phyloP scores from a whole-genome alignment of 1,140 invertebrate species.

The Drosophila willistoni region DNA sequence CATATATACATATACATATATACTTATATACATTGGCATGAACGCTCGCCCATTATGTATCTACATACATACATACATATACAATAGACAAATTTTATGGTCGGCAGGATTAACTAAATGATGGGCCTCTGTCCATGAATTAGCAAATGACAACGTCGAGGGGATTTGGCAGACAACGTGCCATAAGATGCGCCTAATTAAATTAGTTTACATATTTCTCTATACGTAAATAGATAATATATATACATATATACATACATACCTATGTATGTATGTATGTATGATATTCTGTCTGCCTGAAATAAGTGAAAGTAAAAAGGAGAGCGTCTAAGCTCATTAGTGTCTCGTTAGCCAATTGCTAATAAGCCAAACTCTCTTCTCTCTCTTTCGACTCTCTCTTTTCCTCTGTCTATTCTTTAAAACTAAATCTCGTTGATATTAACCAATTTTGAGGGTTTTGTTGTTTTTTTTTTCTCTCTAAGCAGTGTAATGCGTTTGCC shows the following conservation, averaged over 20 bases:
- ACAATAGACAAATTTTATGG: neutral
- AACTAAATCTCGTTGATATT: too few relatives aligned
- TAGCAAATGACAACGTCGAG: neutral
- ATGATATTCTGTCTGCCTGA: constrained; percentile 26
- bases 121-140: constrained; percentile 24
- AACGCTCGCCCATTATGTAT: neutral
- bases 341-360: neutral
- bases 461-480: too few relatives aligned
- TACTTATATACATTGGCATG: neutral
- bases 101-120: constrained; percentile 53
- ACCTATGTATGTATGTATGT: constrained; percentile 16
- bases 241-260: constrained; percentile 2
- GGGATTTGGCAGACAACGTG: constrained; percentile 54
- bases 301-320: neutral
- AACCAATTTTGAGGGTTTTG: too few relatives aligned
- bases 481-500: too few relatives aligned
- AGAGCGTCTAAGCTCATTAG: neutral
- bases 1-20: neutral
- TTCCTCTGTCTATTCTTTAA: too few relatives aligned
- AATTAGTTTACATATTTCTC: constrained; percentile 38
- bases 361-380: too few relatives aligned
- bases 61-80: neutral
- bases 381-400: too few relatives aligned
- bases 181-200: constrained; percentile 60
- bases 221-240: neutral